Evolutionary conservation across 2,113 vertebrate genomes (phyloP).

Genomic region (Marmota flaviventris): DNA sequence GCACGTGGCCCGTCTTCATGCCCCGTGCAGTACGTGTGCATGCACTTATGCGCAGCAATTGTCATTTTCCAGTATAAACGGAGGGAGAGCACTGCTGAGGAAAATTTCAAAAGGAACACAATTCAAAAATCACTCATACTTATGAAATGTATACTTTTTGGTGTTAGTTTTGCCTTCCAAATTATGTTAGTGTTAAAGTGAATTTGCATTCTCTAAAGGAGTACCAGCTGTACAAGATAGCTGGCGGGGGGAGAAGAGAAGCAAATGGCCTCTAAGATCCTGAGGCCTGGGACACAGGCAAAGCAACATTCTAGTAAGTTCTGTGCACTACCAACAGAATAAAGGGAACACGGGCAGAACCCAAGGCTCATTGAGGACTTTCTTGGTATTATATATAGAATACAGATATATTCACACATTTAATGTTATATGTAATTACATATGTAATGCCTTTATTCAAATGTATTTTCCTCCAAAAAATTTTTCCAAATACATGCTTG

Average conservation of each 20-base stretch:
- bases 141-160: neutral
- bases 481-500: neutral
- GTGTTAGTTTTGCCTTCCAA: neutral
- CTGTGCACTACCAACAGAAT: neutral
- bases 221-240: neutral
- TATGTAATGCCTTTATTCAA: neutral
- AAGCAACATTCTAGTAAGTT: neutral
- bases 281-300: neutral
- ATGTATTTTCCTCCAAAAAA: neutral
- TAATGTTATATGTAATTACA: too few relatives aligned
- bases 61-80: neutral
- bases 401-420: too few relatives aligned
- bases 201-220: neutral
- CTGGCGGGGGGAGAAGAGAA: too few relatives aligned
- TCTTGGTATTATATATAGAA: neutral
- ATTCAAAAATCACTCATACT: neutral
- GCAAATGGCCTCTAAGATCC: neutral
- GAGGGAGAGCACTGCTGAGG: neutral
- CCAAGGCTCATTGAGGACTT: too few relatives aligned
- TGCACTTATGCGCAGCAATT: rapidly evolving
- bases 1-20: neutral
- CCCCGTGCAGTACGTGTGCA: neutral
- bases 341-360: neutral
- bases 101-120: neutral
- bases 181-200: neutral